phyloP scores from a whole-genome alignment of 2,113 vertebrate species.

The Ondatra zibethicus region DNA sequence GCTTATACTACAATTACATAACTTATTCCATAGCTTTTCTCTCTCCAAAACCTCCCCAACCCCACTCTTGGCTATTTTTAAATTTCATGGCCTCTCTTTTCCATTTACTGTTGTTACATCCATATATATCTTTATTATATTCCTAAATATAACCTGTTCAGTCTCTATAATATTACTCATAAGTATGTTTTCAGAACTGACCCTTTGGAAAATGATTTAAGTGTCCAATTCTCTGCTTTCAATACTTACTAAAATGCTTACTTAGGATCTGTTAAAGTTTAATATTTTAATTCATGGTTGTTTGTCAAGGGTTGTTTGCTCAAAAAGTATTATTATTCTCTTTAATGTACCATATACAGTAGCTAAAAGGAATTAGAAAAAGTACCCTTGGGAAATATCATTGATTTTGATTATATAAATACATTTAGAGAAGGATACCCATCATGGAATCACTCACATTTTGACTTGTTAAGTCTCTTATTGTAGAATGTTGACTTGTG shows the following conservation, averaged over 20 bases:
- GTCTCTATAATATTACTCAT: neutral
- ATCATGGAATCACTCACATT: accelerated
- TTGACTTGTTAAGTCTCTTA: neutral
- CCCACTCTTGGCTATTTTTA: neutral
- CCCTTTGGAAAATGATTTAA: neutral
- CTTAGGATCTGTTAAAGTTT: neutral
- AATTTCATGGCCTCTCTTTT: neutral
- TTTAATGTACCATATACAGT: neutral
- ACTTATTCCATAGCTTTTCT: too few species aligned
- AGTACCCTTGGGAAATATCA: too few species aligned
- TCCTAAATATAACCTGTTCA: neutral
- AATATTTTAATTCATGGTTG: neutral
- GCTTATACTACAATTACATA: neutral
- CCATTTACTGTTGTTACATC: neutral
- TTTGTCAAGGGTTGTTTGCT: neutral
- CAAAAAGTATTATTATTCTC: neutral
- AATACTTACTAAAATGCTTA: neutral
- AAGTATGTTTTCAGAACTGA: neutral
- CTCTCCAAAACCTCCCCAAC: neutral
- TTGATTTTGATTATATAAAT: neutral
- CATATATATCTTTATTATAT: neutral
- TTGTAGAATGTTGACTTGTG: neutral
- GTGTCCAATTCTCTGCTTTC: neutral
- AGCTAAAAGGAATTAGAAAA: neutral
- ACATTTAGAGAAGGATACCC: neutral